Base-by-base conservation (phyloP, 1,140 invertebrate species). In the Drosophila guanche region DNA sequence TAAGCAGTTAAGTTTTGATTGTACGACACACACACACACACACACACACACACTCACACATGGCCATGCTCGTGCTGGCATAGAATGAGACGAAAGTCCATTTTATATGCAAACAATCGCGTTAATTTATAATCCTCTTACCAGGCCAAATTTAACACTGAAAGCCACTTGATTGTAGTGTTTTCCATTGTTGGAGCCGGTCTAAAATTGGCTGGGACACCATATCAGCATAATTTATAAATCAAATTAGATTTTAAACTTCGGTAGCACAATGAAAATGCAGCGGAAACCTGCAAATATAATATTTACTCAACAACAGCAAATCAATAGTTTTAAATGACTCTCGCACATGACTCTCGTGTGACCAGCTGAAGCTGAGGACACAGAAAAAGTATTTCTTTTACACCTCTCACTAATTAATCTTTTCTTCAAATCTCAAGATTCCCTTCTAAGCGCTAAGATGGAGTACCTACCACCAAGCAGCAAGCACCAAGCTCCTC, bases 1-100 rank as follows among this genome's bases (percentile, higher is more conserved):
- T 76, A 80, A 20, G 33, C 52, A 69, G 56, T 61, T 43, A 33
- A 25, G 47, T 60, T 76, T 33, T 62, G 48, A 66, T 76, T 80
- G 57, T 62, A 29, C 45, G 29, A 53, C 37, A 51, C 27, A 45
- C 27, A 33, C 7, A 8, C 33, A 41, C 47, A 52, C 25, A 45
- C 12, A 43, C 23, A n/a, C 16, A 23, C 46, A 23, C 27, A 25
- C 14, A 6, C 20, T 2, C 14, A 5, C 33, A 22, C 20, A 6
- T 20, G 16, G 16, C 1, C 10, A 2, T 42, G 1, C 14, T 23
- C 33, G 27, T 29, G 27, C 27, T 8, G 1, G 27, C 6, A 37
- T 37, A 37, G 33, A 37, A 37, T 12, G 8, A n/a, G 41, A 14
- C 7, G 29, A 27, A 45, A 45, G 2, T 22, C 16, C 3, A 16